A percentile compares a stretch with the other conserved stretches of the same genome.
phyloP scores from a whole-genome alignment of 2,113 vertebrate species.

The Nesogale talazaci region DNA sequence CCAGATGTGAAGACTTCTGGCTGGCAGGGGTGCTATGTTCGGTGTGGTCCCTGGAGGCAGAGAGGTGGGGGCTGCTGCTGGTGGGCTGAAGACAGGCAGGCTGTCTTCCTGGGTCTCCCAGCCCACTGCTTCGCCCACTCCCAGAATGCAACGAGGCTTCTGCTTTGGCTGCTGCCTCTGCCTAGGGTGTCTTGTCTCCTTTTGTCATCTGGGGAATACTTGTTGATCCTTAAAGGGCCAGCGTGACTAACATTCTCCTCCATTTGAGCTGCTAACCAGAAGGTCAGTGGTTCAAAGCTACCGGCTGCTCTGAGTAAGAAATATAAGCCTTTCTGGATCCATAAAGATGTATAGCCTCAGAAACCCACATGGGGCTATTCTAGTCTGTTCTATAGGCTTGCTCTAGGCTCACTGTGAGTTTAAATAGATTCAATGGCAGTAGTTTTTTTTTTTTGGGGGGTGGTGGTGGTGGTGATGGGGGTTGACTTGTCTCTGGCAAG shows the following conservation, averaged over 20 bases:
- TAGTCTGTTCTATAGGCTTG: too few relatives aligned
- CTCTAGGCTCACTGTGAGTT: too few relatives aligned
- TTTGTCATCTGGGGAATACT: background rate
- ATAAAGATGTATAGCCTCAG: too few relatives aligned
- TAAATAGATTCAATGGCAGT: too few relatives aligned
- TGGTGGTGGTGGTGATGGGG: too few relatives aligned
- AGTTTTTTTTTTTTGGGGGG: background rate
- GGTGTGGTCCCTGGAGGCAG: background rate
- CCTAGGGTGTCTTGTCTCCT: background rate
- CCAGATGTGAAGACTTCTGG: background rate
- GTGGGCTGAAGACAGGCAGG: background rate
- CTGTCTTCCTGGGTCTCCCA: background rate
- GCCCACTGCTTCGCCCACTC: background rate
- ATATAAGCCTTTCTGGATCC: too few relatives aligned
- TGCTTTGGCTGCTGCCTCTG: background rate
- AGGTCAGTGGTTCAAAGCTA: too few relatives aligned
- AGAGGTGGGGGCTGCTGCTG: background rate
- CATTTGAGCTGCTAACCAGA: background rate
- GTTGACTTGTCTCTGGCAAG: background rate
- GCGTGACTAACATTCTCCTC: background rate
- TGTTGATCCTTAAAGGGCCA: background rate
- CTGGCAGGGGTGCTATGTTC: background rate
- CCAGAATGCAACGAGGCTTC: background rate
- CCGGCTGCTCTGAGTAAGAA: too few relatives aligned
- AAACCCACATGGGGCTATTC: too few relatives aligned